Evolutionary conservation across 2,888 invertebrate species (phyloP).

Genomic region (Mechanitis mazaeus): DNA sequence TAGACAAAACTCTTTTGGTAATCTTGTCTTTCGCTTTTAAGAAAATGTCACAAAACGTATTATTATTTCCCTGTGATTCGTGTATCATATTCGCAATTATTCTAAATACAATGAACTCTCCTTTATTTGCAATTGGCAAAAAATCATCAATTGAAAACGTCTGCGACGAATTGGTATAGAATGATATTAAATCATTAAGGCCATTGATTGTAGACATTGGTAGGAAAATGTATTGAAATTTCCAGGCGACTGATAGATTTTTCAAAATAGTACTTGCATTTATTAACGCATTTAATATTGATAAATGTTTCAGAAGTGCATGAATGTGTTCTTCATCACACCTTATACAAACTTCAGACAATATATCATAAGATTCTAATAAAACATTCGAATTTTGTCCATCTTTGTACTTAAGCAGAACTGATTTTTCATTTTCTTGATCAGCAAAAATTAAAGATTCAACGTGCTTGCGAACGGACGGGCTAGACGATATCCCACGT

Average conservation of each 20-base stretch:
- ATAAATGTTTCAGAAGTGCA: constrained; percentile 46
- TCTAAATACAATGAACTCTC: constrained; percentile 57
- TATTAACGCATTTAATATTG: constrained; percentile 52
- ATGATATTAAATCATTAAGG: constrained; percentile 56
- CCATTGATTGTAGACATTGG: constrained; percentile 58
- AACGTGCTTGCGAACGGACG: constrained; percentile 50
- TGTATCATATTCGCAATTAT: constrained; percentile 45
- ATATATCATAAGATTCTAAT: constrained; percentile 46
- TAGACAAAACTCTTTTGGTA: constrained; percentile 48
- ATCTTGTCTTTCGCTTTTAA: constrained; percentile 38
- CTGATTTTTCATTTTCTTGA: constrained; percentile 32
- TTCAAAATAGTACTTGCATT: constrained; percentile 55
- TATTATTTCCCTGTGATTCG: constrained; percentile 28
- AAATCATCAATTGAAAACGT: constrained; percentile 28
- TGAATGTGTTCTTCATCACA: constrained; percentile 62
- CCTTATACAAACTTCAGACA: constrained; percentile 50
- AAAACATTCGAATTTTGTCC: constrained; percentile 51
- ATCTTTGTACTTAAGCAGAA: constrained; percentile 49
- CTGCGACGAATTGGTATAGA: constrained; percentile 35
- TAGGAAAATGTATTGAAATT: constrained; percentile 66
- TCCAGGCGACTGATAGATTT: constrained; percentile 63
- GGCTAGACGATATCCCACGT: constrained; percentile 51
- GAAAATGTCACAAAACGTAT: constrained; percentile 31
- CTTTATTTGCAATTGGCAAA: constrained; percentile 38
- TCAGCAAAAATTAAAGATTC: constrained; percentile 47